These are phyloP conservation scores for Drosophila cognata DNA, from an alignment of 2,888 invertebrate genomes.

Conservation along the genomic window DNA sequence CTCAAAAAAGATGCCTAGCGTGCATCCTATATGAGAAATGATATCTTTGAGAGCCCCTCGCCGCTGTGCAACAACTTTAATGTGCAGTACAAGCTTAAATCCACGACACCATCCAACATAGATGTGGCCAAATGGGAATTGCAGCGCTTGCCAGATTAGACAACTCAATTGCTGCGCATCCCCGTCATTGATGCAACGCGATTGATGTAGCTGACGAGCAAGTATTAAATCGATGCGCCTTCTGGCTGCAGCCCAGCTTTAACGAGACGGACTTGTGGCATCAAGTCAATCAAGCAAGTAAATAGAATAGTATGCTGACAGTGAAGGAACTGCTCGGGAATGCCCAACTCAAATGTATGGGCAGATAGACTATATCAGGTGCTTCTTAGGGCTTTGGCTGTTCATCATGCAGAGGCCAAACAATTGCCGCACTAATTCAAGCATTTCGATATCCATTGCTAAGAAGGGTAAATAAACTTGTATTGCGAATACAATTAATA, in stretches of 20 bases:
- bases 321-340: constrained; percentile 41
- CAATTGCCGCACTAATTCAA: not conserved
- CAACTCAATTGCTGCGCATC: constrained; percentile 44
- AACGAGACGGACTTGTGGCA: constrained; percentile 11
- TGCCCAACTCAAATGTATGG: constrained; percentile 24
- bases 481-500: not conserved
- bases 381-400: constrained; percentile 32
- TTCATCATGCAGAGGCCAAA: constrained; percentile 22
- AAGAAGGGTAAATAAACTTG: not conserved
- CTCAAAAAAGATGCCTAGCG: constrained; percentile 41
- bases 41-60: constrained; percentile 53
- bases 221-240: too few species aligned
- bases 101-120: constrained; percentile 36
- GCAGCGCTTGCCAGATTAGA: constrained; percentile 39
- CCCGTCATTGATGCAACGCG: constrained; percentile 47
- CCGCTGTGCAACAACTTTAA: constrained; percentile 39
- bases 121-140: constrained; percentile 59
- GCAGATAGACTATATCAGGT: constrained; percentile 40
- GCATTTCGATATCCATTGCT: not conserved
- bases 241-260: constrained; percentile 44
- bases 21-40: constrained; percentile 17
- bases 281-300: too few species aligned
- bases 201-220: constrained; percentile 38
- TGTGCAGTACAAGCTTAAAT: too few species aligned
- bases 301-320: constrained; percentile 55